A percentile compares a stretch with the other conserved stretches of the same genome.
Evolutionary conservation across 2,888 invertebrate species (phyloP).

Genomic region (Thecocarcelia acutangulata): DNA sequence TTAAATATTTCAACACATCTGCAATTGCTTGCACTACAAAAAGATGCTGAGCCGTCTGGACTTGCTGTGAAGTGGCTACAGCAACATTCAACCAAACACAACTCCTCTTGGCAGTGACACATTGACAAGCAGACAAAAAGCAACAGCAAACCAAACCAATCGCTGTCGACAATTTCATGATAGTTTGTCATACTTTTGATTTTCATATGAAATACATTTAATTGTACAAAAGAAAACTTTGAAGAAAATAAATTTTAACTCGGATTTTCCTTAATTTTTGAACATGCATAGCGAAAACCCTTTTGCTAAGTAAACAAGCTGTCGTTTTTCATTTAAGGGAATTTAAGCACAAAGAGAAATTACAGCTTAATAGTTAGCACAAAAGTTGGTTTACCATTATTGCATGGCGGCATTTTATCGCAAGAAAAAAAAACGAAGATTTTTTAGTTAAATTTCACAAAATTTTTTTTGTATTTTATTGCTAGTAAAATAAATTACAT

Average conservation of each 20-base stretch:
- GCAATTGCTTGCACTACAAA: conserved; percentile 9
- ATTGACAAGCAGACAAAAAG: conserved; percentile 52
- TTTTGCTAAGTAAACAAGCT: too few species aligned
- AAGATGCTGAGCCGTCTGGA: conserved; percentile 17
- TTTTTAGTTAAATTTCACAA: too few species aligned
- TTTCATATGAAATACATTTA: not conserved
- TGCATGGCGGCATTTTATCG: not conserved
- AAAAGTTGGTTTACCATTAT: too few species aligned
- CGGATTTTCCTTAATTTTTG: too few species aligned
- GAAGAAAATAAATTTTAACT: not conserved
- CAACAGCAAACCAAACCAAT: conserved; percentile 27
- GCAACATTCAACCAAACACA: conserved; percentile 27
- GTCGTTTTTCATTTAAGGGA: too few species aligned
- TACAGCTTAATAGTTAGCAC: too few species aligned
- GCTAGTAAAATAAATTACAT: too few species aligned
- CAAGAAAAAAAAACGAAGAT: not conserved
- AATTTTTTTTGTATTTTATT: too few species aligned
- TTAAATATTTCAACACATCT: conserved; percentile 32
- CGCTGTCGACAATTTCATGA: conserved; percentile 47
- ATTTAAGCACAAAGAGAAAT: too few species aligned
- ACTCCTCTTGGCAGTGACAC: conserved; percentile 22
- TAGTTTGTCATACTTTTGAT: conserved; percentile 37
- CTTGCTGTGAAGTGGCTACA: conserved; percentile 56
- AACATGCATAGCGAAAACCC: too few species aligned
- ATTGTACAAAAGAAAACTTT: not conserved